Evolutionary conservation across 2,888 invertebrate species (phyloP), one percentile per base, ranked within the genome.

Genomic region (Drosophila mercatorum): DNA sequence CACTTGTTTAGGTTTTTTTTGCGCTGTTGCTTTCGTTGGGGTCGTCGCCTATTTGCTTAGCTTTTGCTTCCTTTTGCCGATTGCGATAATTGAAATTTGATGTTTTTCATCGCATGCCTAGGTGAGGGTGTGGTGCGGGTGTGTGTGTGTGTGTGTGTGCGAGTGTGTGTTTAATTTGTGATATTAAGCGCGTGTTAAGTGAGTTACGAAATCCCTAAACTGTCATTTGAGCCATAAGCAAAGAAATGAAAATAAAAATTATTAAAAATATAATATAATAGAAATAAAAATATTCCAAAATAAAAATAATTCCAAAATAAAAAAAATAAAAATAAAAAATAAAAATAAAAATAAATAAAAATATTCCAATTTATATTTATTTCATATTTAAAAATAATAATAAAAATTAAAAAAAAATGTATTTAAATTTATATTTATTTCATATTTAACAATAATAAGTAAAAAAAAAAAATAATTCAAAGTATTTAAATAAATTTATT

Each of bases 61-160:
- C 62, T 68, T 61, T 69, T 61, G 60, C 69, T 75, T 68, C 69
- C 81, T 86, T 80, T 80, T 80, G 63, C 79, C 68, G 17, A 69
- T 62, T 75, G 56, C 80, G 90, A 90, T 91, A 91, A 91, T 91
- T 91, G 91, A 90, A 91, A 88, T 91, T 86, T 89, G 85, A 85
- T 91, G 91, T 91, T 89, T 49, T 12, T 22, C 60, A 61, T 12
- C 17, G 46, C 22, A 10, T 40, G 53, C n/a, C 58, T 51, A 41
- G 31, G 2, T 44, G 49, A 49, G 53, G 47, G 51, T 66, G 38
- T 64, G 55, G 14, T 28, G 7, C 34, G 51, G 40, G 40, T 43
- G 47, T 51, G 38, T 36, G 14, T 56, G 46, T 58, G 57, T 46
- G 41, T 51, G 38, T 31, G 14, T 56, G 46, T 58, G 53, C 43